These are phyloP conservation scores for Solea senegalensis DNA, from an alignment of 2,113 vertebrate genomes.

Conservation along the genomic window DNA sequence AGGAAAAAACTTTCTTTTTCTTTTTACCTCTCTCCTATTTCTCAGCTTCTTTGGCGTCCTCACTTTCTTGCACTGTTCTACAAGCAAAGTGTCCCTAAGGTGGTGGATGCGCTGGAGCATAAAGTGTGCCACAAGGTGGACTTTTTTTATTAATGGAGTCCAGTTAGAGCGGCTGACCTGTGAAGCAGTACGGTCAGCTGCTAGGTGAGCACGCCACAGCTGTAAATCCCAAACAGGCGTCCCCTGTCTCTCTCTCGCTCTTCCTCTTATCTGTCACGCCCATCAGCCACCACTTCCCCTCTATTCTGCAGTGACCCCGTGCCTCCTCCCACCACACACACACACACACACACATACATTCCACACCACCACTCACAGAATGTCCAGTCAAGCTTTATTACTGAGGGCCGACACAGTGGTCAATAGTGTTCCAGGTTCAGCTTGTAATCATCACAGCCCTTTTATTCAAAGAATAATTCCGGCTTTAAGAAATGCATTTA, in stretches of 20 bases:
- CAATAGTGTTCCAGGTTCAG: constrained; percentile 68
- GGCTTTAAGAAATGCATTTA: constrained; percentile 47
- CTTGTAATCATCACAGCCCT: constrained; percentile 60
- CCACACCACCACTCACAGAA: constrained; percentile 63
- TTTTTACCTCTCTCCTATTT: constrained; percentile 39
- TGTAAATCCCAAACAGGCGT: constrained; percentile 73
- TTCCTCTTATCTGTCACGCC: constrained; percentile 61
- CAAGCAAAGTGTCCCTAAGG: constrained; percentile 69
- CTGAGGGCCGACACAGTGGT: constrained; percentile 68
- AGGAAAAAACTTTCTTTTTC: constrained; percentile 30
- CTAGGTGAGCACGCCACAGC: constrained; percentile 60
- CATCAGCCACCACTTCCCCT: constrained; percentile 65
- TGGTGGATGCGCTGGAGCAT: constrained; percentile 61
- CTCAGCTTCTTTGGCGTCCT: constrained; percentile 46
- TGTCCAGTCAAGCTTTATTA: constrained; percentile 72
- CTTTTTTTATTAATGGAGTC: constrained; percentile 75
- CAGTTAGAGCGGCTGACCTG: constrained; percentile 74
- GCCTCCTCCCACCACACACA: too few relatives aligned
- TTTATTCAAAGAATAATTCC: constrained; percentile 64
- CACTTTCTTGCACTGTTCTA: constrained; percentile 48
- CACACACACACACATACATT: background rate
- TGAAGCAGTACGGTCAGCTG: constrained; percentile 73
- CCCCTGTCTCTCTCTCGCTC: constrained; percentile 53
- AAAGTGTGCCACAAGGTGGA: constrained; percentile 74
- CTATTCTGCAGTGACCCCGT: constrained; percentile 26